A percentile compares a stretch with the other conserved stretches of the same genome.
phyloP scores from a whole-genome alignment of 1,140 invertebrate genomes.

The Trichonephila inaurata region DNA sequence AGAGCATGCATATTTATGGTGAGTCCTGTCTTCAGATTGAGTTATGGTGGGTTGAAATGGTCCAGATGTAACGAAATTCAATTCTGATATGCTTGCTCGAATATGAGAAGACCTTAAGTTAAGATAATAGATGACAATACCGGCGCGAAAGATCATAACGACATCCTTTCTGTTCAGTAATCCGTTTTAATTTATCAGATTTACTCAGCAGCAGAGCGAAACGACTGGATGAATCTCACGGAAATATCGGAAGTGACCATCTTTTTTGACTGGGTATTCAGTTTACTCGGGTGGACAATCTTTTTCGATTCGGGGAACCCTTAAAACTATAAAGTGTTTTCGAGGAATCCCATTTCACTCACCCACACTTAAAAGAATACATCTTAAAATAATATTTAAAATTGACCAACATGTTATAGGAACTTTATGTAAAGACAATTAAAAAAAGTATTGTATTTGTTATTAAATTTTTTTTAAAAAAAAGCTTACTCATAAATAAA shows the following conservation, averaged over 20 bases:
- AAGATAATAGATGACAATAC: background rate
- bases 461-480: no score
- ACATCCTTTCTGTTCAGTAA: background rate
- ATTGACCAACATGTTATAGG: no score
- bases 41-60: background rate
- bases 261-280: background rate
- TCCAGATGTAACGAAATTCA: background rate
- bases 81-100: background rate
- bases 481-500: no score
- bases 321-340: no score
- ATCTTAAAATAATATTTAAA: no score
- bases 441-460: no score
- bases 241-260: background rate
- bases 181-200: slow-evolving; percentile 47
- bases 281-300: background rate
- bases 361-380: no score
- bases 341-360: no score
- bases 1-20: slow-evolving; percentile 23
- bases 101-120: background rate
- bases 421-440: no score
- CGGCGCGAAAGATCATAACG: background rate
- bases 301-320: no score
- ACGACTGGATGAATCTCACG: background rate
- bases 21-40: background rate
- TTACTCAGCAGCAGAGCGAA: background rate